Evolutionary conservation across 37 sponge, comb jelly and placozoan species (phyloP), one percentile per base, ranked within the genome.

Genomic region (Cladorhizidae sp.): DNA sequence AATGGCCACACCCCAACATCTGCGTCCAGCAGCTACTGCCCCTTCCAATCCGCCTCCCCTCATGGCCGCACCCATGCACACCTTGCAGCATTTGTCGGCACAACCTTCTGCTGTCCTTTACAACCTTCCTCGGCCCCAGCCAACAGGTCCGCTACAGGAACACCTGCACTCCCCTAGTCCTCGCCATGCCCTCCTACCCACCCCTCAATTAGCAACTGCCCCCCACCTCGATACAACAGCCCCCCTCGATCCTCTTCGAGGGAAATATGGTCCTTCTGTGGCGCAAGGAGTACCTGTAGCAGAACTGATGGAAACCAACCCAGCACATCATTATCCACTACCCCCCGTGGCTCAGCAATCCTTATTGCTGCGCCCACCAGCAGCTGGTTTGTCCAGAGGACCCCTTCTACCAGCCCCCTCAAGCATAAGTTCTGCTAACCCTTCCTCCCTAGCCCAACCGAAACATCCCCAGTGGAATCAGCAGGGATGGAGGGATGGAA

Each of bases 1-100:
- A n/a, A n/a, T n/a, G n/a, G n/a, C 35, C 32, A 65, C 67, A 32
- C 35, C 67, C 67, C 31, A n/a, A n/a, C 67, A 65, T 14, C 67
- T 32, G 35, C 67, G 28, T 8, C 28, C 61, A 17, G n/a, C 67
- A 12, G n/a, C n/a, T n/a, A 31, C 7, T 31, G 32, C 67, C 31
- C 67, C 5, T 36, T 31, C 67, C 26, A 28, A 32, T 25, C 26
- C 2, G 59, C 14, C 59, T 18, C 26, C 14, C 59, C 26, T 58
- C 23, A 21, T 21, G 26, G 14, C 59, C 59, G 2, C 59, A 26
- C 59, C 59, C 20, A 58, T 25, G 2, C 59, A 5, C 17, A 58
- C 17, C 59, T 5, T 14, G 20, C 26, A 58, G 26, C 23, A 21
- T 6, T 21, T 25, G 6, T 58, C 59, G 3, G 18, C 5, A 25